phyloP scores from a whole-genome alignment of 2,888 invertebrate species.

The Aporophyla nigra region DNA sequence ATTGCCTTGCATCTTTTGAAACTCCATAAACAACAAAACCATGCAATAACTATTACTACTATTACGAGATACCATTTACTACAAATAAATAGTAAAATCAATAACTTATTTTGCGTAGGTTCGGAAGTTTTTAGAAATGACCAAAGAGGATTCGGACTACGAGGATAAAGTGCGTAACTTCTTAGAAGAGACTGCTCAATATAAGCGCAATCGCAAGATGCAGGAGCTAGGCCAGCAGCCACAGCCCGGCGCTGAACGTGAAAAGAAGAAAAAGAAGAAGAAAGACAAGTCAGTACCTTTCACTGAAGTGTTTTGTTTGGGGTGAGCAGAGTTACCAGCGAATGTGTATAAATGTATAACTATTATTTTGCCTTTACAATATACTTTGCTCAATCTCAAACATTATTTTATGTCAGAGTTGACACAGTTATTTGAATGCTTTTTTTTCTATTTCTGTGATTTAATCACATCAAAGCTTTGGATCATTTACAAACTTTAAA shows the following conservation, averaged over 20 bases:
- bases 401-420: slow-evolving; percentile 15
- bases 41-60: not conserved
- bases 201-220: slow-evolving; percentile 93
- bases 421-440: not conserved
- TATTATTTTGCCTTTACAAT: not conserved
- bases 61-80: not conserved
- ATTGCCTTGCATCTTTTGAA: not conserved
- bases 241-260: slow-evolving; percentile 86
- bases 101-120: slow-evolving; percentile 83
- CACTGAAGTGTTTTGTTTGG: slow-evolving; percentile 58
- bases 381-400: slow-evolving; percentile 28
- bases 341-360: not conserved
- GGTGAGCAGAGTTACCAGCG: slow-evolving; percentile 48
- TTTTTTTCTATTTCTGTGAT: not conserved
- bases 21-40: not conserved
- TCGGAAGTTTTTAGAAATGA: slow-evolving; percentile 94
- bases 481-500: not conserved
- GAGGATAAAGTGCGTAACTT: slow-evolving; percentile 97
- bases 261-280: slow-evolving; percentile 90
- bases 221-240: slow-evolving; percentile 92
- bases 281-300: slow-evolving; percentile 87
- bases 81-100: not conserved
- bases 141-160: slow-evolving; percentile 96
- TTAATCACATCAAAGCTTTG: not conserved
- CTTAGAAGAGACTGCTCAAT: slow-evolving; percentile 95